Evolutionary conservation across 2,888 invertebrate species (phyloP), one percentile per base, ranked within the genome.

Genomic region (Dione vanillae): DNA sequence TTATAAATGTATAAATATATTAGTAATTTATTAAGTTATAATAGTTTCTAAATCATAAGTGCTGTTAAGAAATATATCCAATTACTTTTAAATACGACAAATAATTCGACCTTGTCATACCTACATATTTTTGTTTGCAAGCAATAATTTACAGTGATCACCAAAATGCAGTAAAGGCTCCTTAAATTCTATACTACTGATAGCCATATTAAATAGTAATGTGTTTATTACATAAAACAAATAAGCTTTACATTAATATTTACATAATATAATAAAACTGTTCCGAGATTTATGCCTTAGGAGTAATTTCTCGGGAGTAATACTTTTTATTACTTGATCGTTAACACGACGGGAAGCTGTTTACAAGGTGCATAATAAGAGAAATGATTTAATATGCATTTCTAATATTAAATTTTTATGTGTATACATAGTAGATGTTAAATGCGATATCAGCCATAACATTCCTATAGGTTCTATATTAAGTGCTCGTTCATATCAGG

Each of bases 361-460:
- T 76, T 74, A 76, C 78, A 76, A 73, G 71, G 71, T 73, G 74
- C 74, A 76, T 75, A 75, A 75, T 73, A 74, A 72, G 72, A 74
- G 74, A 74, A 77, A 76, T 75, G 75, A 74, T 77, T 77, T 77
- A 74, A 67, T 71, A 72, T 69, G 69, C 67, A 56, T 69, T 67
- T 64, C 47, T 52, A 65, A 37, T 40, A 65, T 67, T 64, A 71
- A 69, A 41, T 16, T 65, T 70, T 73, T 70, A 70, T 73, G 73
- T 74, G 49, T 64, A 66, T 73, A 71, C 54, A 64, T 71, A 27
- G 40, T 20, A 59, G 41, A 59, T 70, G 56, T 47, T 58, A 56
- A 58, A 61, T 54, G 49, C 61, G 67, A 68, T 73, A 62, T 47
- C 71, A 27, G 65, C 59, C 12, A 20, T 6, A 12, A 43, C 12